Percentiles rank a stretch among this genome's conserved stretches.
These are phyloP conservation scores for Araneus ventricosus DNA, from an alignment of 1,140 invertebrate species.

Conservation along the genomic window DNA sequence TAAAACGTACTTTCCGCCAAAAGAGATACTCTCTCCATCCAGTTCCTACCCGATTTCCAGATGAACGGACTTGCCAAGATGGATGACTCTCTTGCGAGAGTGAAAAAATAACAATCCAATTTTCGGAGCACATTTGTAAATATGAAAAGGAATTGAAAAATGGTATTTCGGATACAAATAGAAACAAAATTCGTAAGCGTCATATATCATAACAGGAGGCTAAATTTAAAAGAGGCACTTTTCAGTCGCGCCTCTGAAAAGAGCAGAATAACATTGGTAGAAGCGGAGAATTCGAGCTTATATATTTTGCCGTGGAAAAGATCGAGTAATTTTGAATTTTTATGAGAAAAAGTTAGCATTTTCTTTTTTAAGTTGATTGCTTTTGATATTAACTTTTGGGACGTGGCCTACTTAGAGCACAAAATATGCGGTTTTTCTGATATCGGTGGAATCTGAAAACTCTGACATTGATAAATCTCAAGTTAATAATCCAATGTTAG, in stretches of 20 bases:
- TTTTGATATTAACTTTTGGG: not conserved
- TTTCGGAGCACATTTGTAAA: constrained; percentile 22
- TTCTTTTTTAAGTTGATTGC: not conserved
- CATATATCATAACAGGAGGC: not conserved
- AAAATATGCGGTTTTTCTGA: too few relatives aligned
- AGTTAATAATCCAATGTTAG: too few relatives aligned
- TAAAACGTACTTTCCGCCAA: not conserved
- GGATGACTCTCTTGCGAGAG: not conserved
- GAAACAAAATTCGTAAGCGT: not conserved
- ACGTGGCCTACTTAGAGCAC: too few relatives aligned
- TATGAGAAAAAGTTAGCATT: not conserved
- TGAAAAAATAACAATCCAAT: not conserved
- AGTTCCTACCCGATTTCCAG: not conserved
- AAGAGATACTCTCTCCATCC: not conserved
- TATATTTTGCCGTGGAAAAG: not conserved
- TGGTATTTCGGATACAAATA: not conserved
- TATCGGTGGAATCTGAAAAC: too few relatives aligned
- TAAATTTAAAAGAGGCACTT: not conserved
- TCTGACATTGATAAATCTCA: too few relatives aligned
- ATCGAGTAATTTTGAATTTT: too few relatives aligned
- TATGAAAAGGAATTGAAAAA: constrained; percentile 19
- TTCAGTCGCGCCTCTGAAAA: too few relatives aligned
- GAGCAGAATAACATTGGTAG: too few relatives aligned
- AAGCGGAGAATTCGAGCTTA: not conserved
- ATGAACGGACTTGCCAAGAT: constrained; percentile 1